Evolutionary conservation across 2,888 invertebrate genomes (phyloP).

Genomic region (Calephelis perditalis): DNA sequence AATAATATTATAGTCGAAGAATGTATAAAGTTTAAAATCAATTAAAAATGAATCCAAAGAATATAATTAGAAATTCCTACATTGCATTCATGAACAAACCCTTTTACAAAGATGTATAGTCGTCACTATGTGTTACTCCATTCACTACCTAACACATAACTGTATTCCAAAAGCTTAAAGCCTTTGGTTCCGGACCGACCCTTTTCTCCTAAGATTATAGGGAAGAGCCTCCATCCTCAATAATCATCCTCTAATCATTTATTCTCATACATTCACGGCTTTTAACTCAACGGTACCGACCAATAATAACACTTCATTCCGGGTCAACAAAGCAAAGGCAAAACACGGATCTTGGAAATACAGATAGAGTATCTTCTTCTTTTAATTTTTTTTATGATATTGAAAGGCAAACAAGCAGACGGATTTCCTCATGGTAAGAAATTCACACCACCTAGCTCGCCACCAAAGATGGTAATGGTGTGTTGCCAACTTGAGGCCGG

Average conservation of each 20-base stretch:
- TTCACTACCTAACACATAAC: neutral
- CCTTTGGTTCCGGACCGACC: neutral
- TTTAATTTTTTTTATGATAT: neutral
- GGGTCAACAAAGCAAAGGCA: slow-evolving; percentile 5
- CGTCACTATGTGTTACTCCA: neutral
- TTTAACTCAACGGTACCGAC: neutral
- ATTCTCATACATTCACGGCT: slow-evolving; percentile 10
- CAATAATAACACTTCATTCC: slow-evolving; percentile 2
- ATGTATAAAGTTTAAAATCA: no score
- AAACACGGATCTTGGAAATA: neutral
- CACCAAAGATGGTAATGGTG: no score
- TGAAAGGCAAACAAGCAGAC: no score
- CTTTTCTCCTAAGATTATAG: neutral
- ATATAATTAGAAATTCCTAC: neutral
- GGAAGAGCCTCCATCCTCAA: neutral
- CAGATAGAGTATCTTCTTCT: neutral
- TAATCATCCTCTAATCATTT: slow-evolving; percentile 7
- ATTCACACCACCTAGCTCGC: neutral
- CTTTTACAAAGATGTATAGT: neutral
- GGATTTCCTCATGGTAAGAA: neutral
- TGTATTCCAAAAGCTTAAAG: neutral
- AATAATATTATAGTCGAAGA: no score
- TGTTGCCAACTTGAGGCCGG: no score
- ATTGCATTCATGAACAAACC: no score
- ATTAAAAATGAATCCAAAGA: no score